Conservation (phyloP, 2,888 invertebrate genomes). For the Zygaena filipendulae region DNA sequence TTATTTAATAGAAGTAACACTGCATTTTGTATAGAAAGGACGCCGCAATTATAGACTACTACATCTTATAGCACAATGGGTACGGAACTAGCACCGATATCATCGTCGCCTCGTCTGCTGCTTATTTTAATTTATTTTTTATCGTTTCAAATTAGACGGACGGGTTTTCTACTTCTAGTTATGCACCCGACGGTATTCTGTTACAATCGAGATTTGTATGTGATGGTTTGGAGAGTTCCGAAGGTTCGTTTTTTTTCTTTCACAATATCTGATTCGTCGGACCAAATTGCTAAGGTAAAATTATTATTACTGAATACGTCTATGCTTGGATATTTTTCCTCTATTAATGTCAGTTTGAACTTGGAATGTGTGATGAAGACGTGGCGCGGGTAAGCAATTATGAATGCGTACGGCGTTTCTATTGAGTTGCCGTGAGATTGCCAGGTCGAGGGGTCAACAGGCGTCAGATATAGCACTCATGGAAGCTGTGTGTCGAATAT, state of each 20-base stretch:
- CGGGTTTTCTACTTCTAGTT: constrained; percentile 49
- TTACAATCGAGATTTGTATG: constrained; percentile 37
- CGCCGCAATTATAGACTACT: constrained; percentile 58
- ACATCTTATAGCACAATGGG: constrained; percentile 51
- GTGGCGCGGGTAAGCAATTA: constrained; percentile 30
- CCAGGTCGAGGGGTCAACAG: constrained; percentile 45
- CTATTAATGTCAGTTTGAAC: not conserved
- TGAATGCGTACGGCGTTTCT: constrained; percentile 43
- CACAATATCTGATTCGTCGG: too few relatives aligned
- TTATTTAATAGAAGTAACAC: constrained; percentile 66
- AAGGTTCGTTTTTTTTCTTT: constrained; percentile 49
- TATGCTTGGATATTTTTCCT: not conserved
- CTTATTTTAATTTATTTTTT: constrained; percentile 67
- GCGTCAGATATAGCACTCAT: constrained; percentile 36
- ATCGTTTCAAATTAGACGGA: constrained; percentile 56
- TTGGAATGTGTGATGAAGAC: constrained; percentile 22
- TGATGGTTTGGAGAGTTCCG: constrained; percentile 44
- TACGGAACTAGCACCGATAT: constrained; percentile 52
- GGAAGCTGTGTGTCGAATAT: constrained; percentile 27
- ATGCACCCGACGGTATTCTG: constrained; percentile 36
- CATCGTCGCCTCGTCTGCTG: constrained; percentile 41
- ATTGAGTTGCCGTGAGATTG: constrained; percentile 37
- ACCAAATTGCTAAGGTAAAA: too few relatives aligned
- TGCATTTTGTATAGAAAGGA: constrained; percentile 66
- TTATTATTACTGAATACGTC: too few relatives aligned